Evolutionary conservation across 2,113 vertebrate species (phyloP).

Genomic region (Willisornis vidua): DNA sequence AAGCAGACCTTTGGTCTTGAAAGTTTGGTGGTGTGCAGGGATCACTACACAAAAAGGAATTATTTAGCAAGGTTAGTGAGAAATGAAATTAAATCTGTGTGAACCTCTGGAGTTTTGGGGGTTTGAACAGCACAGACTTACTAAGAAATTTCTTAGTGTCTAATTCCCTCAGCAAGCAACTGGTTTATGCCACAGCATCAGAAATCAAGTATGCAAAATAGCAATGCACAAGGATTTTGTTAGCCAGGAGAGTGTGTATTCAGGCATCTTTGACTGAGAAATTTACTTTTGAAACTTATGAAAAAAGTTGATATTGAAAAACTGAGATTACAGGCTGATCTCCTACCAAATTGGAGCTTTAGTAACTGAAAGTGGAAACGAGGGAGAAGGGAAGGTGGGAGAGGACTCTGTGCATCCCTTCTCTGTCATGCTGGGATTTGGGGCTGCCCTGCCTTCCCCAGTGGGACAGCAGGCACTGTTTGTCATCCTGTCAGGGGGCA

Average conservation of each 20-base stretch:
- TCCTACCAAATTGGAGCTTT: neutral
- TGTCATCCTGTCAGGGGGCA: neutral
- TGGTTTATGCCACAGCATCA: neutral
- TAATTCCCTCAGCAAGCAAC: neutral
- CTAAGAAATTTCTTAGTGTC: neutral
- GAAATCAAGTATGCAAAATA: neutral
- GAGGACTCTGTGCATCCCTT: neutral
- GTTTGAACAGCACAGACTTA: neutral
- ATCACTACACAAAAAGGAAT: neutral
- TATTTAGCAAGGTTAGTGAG: neutral
- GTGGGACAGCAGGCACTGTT: accelerated
- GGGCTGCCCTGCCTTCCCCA: neutral
- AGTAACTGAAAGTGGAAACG: neutral
- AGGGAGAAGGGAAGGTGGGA: neutral
- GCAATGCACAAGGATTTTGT: neutral
- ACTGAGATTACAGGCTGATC: neutral
- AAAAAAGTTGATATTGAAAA: neutral
- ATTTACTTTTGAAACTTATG: neutral
- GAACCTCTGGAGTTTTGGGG: neutral
- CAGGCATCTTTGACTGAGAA: neutral
- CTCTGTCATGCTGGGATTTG: neutral
- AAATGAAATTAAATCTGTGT: neutral
- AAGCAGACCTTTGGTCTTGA: neutral
- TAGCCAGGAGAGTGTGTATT: neutral
- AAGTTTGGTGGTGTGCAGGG: neutral